Conservation (phyloP, 2,888 invertebrate genomes). For the Macrophya annulata region DNA sequence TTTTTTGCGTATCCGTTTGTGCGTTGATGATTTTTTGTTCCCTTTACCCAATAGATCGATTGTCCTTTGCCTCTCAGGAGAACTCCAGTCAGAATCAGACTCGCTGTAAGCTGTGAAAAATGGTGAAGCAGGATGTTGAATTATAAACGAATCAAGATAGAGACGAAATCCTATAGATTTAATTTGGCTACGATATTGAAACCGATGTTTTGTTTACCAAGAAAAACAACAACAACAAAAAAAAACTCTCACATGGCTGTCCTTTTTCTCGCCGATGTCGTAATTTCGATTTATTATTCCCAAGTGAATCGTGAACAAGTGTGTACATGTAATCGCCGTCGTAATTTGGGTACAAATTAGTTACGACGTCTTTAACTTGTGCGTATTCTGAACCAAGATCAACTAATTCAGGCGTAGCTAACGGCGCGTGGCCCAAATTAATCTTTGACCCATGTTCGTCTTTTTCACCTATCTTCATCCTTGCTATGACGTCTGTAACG, state of each 20-base stretch:
- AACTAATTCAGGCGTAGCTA: conserved; percentile 89
- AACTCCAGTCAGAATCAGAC: conserved; percentile 94
- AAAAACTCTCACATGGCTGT: conserved; percentile 82
- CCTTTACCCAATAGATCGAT: conserved; percentile 85
- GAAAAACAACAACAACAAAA: conserved; percentile 56
- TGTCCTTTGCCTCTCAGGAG: conserved; percentile 84
- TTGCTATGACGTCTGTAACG: conserved; percentile 92
- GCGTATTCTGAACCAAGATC: conserved; percentile 89
- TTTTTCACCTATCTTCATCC: conserved; percentile 82
- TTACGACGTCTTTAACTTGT: conserved; percentile 85
- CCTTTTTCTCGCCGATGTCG: conserved; percentile 85
- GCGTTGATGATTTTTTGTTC: conserved; percentile 86
- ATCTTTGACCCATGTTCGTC: conserved; percentile 76
- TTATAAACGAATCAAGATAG: neutral
- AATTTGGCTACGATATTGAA: conserved; percentile 48
- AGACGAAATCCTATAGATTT: conserved; percentile 27
- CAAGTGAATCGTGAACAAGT: conserved; percentile 85
- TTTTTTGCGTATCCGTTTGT: conserved; percentile 88
- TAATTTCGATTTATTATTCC: conserved; percentile 82
- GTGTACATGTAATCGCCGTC: conserved; percentile 86
- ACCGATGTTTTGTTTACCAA: conserved; percentile 39
- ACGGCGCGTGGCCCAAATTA: conserved; percentile 84
- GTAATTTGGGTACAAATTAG: conserved; percentile 81
- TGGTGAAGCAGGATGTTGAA: conserved; percentile 25
- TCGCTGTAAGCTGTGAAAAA: conserved; percentile 88